Percentiles rank a stretch among this genome's conserved stretches.
Conservation (phyloP, 1,140 invertebrate genomes). For the Galleria mellonella region DNA sequence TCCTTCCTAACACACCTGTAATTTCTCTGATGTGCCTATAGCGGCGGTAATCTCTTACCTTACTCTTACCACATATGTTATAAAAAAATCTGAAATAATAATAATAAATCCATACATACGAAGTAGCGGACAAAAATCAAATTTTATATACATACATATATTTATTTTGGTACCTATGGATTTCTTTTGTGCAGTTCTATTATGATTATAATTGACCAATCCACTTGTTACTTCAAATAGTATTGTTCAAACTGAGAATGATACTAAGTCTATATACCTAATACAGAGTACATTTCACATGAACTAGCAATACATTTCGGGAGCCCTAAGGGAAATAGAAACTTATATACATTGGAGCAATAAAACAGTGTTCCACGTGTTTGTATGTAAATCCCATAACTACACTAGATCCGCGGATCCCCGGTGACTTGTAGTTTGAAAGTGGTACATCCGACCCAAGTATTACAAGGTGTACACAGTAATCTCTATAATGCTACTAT, state of each 20-base stretch:
- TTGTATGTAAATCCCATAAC: constrained; percentile 53
- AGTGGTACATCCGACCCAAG: not conserved
- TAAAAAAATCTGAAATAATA: too few species aligned
- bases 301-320: constrained; percentile 28
- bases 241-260: not conserved
- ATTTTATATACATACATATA: too few species aligned
- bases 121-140: too few species aligned
- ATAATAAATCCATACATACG: too few species aligned
- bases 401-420: constrained; percentile 32
- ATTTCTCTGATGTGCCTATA: too few species aligned
- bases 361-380: constrained; percentile 55
- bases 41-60: too few species aligned
- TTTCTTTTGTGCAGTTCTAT: too few species aligned
- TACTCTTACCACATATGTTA: too few species aligned
- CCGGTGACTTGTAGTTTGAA: constrained; percentile 25
- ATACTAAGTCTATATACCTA: not conserved
- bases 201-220: too few species aligned
- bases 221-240: too few species aligned
- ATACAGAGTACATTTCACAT: not conserved
- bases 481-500: not conserved
- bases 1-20: too few species aligned
- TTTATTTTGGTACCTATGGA: too few species aligned
- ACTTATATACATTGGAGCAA: constrained; percentile 32
- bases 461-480: not conserved
- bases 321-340: constrained; percentile 46